Evolutionary conservation across 1,140 invertebrate species (phyloP).

Genomic region (Microvelia longipes): DNA sequence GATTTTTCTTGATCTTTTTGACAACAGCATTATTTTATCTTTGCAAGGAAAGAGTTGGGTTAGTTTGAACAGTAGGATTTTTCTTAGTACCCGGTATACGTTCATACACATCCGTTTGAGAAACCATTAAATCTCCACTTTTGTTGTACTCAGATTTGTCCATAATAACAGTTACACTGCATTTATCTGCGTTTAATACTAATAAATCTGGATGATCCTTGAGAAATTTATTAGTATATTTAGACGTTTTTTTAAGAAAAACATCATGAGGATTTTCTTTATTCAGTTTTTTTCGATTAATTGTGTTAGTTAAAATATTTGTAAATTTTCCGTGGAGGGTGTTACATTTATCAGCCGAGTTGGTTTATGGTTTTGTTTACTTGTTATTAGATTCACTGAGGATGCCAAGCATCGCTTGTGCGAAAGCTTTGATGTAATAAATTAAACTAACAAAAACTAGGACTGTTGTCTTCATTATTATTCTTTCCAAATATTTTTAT

Average conservation of each 20-base stretch:
- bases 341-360: background rate
- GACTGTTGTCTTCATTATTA: too few species aligned
- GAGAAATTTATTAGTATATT: background rate
- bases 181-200: background rate
- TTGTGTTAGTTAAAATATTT: background rate
- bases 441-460: too few species aligned
- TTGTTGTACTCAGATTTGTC: background rate
- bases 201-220: background rate
- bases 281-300: background rate
- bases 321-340: background rate
- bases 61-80: background rate
- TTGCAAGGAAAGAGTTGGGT: background rate
- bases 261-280: background rate
- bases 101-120: background rate
- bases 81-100: background rate
- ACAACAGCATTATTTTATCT: background rate
- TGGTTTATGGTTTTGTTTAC: too few species aligned
- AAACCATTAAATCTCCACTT: background rate
- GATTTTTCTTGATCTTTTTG: background rate
- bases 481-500: too few species aligned
- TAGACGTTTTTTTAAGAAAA: background rate
- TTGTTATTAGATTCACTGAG: too few species aligned
- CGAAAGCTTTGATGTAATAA: too few species aligned
- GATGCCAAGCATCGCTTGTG: too few species aligned
- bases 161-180: background rate